Percentiles rank a stretch among this genome's conserved stretches.
These are phyloP conservation scores for Brachyhypopomus gauderio DNA, from an alignment of 2,113 vertebrate species.

Conservation along the genomic window DNA sequence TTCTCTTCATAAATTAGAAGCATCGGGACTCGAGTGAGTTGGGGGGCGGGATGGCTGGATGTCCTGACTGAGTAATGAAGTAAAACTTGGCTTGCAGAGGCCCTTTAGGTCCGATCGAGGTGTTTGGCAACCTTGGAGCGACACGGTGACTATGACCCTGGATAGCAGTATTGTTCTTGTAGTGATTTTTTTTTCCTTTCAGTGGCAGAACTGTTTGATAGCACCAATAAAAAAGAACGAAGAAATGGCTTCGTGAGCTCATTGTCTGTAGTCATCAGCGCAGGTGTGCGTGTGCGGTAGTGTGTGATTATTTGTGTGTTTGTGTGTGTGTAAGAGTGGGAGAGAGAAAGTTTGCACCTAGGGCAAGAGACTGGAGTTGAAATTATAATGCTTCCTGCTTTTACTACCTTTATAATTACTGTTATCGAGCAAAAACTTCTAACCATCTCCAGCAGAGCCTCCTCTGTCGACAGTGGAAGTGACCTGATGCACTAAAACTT, in stretches of 20 bases:
- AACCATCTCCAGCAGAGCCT: background rate
- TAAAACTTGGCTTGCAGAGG: background rate
- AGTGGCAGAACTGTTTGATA: background rate
- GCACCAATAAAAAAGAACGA: background rate
- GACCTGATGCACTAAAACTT: no score
- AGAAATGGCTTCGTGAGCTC: background rate
- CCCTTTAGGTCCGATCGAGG: background rate
- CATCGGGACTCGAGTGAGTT: constrained; percentile 40
- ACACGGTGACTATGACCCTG: no score
- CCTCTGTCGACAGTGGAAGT: background rate
- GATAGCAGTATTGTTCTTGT: background rate
- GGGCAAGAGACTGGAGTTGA: constrained; percentile 5
- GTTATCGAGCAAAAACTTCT: constrained; percentile 5
- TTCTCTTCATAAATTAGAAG: constrained; percentile 66
- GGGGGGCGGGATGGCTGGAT: background rate
- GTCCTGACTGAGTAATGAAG: background rate
- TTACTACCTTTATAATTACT: constrained; percentile 31
- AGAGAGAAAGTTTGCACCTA: background rate
- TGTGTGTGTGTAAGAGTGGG: background rate
- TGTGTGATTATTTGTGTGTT: background rate
- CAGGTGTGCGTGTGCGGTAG: background rate
- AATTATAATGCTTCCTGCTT: constrained; percentile 21
- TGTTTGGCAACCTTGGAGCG: background rate
- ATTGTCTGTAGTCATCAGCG: constrained; percentile 1
- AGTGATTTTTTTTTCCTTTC: constrained; percentile 4